phyloP scores from a whole-genome alignment of 2,888 invertebrate genomes.

The Plagodis dolabraria region DNA sequence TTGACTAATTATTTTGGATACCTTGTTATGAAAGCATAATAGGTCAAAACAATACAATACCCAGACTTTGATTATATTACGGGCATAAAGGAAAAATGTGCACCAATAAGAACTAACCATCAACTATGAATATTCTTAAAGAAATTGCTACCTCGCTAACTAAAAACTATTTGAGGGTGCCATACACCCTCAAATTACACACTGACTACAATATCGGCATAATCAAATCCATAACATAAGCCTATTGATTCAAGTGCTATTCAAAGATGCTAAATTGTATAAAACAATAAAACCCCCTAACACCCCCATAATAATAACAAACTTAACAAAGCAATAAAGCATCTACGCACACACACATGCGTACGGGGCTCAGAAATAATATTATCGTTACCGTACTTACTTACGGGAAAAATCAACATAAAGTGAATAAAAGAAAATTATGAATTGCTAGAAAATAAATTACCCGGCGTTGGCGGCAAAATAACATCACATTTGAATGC shows the following conservation, averaged over 20 bases:
- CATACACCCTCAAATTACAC: not conserved
- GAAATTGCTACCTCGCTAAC: no score
- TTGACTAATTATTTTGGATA: no score
- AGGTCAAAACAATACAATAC: no score
- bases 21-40: no score
- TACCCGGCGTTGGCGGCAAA: constrained; percentile 84
- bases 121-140: no score
- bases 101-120: no score
- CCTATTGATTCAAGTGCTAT: not conserved
- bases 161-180: not conserved
- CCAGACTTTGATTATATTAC: no score
- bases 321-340: constrained; percentile 75
- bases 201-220: not conserved
- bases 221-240: not conserved
- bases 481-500: constrained; percentile 85
- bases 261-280: constrained; percentile 30
- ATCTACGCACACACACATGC: constrained; percentile 47
- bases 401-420: constrained; percentile 84
- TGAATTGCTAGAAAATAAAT: constrained; percentile 84
- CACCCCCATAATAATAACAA: constrained; percentile 64
- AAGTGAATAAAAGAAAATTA: constrained; percentile 86
- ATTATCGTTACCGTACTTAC: constrained; percentile 82
- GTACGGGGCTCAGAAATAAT: constrained; percentile 83
- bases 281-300: constrained; percentile 37
- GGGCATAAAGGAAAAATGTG: no score